Base-by-base conservation (phyloP, 1,140 invertebrate genomes). In the Diuraphis noxia region DNA sequence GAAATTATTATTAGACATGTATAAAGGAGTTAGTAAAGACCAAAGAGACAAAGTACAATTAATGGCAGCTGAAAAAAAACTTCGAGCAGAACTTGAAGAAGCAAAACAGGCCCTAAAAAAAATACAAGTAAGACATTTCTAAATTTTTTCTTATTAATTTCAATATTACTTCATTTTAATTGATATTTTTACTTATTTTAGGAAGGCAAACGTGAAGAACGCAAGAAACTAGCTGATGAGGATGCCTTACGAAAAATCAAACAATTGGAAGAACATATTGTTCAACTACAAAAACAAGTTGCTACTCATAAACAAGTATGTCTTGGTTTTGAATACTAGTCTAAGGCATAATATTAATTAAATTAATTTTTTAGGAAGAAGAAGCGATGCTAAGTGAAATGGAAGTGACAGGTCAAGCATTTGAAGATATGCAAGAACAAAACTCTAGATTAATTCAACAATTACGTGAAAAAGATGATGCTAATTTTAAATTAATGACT, bases 371-470 rank as follows among this genome's bases (percentile, higher is more conserved):
- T 43, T n/a, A 98, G 96, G 98, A 99, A 94, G 99, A 99, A 94
- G 99, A 99, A 94, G 98, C 98, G 4, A 94, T 99, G 88, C 94
- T 99, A 8, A 99, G 98, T 93, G 99, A 99, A 94, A 99, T 99
- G 98, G 99, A 99, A 94, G 98, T 99, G 1, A 99, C 98, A 0
- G 99, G 99, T 0, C 98, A 99, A 94, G 99, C 99, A 0, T 99
- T 99, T 94, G 99, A 99, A 94, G 98, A 99, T 93, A 99, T 99
- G 98, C 98, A 99, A 94, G 98, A 99, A 93, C 98, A 99, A 94
- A 99, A 99, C 94, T 98, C 98, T 0, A 94, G 99, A 46, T 95
- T 99, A 23, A 97, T 99, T 88, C 98, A 99, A 93, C 98, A 99
- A 94, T 94, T 99, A 34, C 94, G 98, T 7, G 99, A 99, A 94